A percentile compares a stretch with the other conserved stretches of the same genome.
phyloP scores from a whole-genome alignment of 1,140 invertebrate species.

The Drosophila asahinai region DNA sequence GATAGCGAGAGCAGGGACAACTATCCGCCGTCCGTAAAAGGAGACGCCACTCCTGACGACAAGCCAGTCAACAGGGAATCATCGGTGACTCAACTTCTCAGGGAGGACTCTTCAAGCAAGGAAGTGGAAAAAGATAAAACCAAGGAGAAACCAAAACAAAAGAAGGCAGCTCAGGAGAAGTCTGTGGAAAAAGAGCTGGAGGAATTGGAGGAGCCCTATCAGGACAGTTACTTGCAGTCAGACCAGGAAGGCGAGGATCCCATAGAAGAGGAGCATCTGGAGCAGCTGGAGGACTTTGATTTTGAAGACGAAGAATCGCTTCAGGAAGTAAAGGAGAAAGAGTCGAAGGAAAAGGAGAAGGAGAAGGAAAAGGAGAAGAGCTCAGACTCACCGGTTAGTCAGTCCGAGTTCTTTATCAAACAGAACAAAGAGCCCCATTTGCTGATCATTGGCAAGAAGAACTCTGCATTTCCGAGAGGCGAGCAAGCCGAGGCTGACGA shows the following conservation, averaged over 20 bases:
- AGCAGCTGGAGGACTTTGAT: slow-evolving; percentile 10
- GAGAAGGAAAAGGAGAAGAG: background rate
- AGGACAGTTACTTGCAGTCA: slow-evolving; percentile 10
- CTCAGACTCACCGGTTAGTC: slow-evolving; percentile 8
- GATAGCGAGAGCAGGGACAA: slow-evolving; percentile 39
- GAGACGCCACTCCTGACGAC: background rate
- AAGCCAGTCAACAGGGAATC: slow-evolving; percentile 32
- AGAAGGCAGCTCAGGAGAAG: background rate
- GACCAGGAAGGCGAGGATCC: slow-evolving; percentile 24
- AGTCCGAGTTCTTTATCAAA: slow-evolving; percentile 62
- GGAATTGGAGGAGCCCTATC: background rate
- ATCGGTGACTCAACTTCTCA: background rate
- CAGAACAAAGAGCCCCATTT: slow-evolving; percentile 33
- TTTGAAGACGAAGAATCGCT: background rate
- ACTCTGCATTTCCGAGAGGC: background rate
- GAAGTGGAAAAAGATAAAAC: background rate
- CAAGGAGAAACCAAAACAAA: background rate
- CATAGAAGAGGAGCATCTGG: slow-evolving; percentile 20
- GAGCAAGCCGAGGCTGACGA: background rate
- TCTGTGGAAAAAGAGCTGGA: background rate
- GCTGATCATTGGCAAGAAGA: slow-evolving; percentile 63
- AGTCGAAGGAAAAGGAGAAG: background rate
- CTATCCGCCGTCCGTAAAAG: slow-evolving; percentile 26
- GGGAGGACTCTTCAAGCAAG: background rate
- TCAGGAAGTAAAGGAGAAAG: background rate